phyloP scores from a whole-genome alignment of 2,888 invertebrate genomes.

The Rhabditophanes sp. region DNA sequence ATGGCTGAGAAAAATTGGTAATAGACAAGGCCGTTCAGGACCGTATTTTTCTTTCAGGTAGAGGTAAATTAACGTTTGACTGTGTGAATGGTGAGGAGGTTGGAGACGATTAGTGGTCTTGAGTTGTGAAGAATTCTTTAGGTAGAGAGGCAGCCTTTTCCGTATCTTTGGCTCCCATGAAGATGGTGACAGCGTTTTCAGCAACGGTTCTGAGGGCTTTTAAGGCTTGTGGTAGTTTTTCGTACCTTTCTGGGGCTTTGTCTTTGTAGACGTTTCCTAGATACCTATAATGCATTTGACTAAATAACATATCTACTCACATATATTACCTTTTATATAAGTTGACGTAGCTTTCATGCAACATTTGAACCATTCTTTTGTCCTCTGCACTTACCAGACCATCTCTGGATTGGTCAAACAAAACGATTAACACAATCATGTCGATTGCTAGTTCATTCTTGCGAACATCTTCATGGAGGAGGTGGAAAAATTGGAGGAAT shows the following conservation, averaged over 20 bases:
- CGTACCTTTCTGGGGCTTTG: conserved; percentile 18
- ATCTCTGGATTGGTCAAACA: conserved; percentile 21
- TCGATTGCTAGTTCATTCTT: conserved; percentile 28
- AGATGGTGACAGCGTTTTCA: conserved; percentile 22
- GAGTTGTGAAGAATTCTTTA: conserved; percentile 31
- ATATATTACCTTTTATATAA: conserved; percentile 14
- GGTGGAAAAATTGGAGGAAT: conserved; percentile 26
- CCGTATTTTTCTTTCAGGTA: background rate
- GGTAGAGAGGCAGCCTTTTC: conserved; percentile 28
- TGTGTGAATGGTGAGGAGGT: conserved; percentile 1
- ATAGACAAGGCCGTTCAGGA: background rate
- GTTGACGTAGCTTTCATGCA: conserved; percentile 12
- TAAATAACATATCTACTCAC: conserved; percentile 4
- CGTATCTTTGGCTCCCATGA: conserved; percentile 28
- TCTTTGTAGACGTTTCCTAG: conserved; percentile 33
- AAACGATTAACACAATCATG: conserved; percentile 27
- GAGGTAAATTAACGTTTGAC: background rate
- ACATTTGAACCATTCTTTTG: conserved; percentile 10
- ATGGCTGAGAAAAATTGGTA: background rate
- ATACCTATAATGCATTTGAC: conserved; percentile 21
- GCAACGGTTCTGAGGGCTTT: conserved; percentile 22
- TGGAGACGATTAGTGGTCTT: conserved; percentile 2
- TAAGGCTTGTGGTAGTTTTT: conserved; percentile 22
- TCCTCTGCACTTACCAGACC: conserved; percentile 16
- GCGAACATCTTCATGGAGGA: conserved; percentile 28